These are phyloP conservation scores for Geophilus truncorum DNA, from an alignment of 2,888 invertebrate species.

Conservation along the genomic window DNA sequence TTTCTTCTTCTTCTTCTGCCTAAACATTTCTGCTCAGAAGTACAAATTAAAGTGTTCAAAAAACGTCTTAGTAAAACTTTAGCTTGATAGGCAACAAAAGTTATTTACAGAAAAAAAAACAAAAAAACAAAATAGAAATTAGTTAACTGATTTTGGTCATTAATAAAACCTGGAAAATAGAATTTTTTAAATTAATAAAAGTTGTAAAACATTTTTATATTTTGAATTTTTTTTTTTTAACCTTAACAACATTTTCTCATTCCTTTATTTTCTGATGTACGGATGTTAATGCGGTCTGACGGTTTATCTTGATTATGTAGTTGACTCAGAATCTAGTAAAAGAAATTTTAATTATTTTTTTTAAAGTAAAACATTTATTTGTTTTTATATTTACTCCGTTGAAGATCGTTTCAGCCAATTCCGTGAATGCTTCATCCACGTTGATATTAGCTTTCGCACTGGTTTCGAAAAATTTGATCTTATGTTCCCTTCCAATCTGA, in stretches of 20 bases:
- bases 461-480: conserved; percentile 95
- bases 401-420: conserved; percentile 88
- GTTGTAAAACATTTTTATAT: too few relatives aligned
- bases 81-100: background rate
- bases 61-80: background rate
- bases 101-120: background rate
- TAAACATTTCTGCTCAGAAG: background rate
- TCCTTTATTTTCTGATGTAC: conserved; percentile 2
- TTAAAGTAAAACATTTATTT: too few relatives aligned
- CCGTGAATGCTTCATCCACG: conserved; percentile 91
- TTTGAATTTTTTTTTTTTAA: too few relatives aligned
- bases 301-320: conserved; percentile 12
- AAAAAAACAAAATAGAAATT: background rate
- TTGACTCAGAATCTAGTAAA: background rate
- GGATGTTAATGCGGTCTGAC: background rate
- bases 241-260: conserved; percentile 31
- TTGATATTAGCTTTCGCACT: conserved; percentile 96
- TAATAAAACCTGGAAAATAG: background rate
- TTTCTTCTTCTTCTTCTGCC: background rate
- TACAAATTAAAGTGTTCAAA: background rate
- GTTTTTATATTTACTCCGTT: conserved; percentile 61
- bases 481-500: conserved; percentile 91
- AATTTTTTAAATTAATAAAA: too few relatives aligned
- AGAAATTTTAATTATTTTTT: too few relatives aligned
- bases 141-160: background rate